Evolutionary conservation across 2,113 vertebrate species (phyloP).

Genomic region (Microcebus tavaratra): DNA sequence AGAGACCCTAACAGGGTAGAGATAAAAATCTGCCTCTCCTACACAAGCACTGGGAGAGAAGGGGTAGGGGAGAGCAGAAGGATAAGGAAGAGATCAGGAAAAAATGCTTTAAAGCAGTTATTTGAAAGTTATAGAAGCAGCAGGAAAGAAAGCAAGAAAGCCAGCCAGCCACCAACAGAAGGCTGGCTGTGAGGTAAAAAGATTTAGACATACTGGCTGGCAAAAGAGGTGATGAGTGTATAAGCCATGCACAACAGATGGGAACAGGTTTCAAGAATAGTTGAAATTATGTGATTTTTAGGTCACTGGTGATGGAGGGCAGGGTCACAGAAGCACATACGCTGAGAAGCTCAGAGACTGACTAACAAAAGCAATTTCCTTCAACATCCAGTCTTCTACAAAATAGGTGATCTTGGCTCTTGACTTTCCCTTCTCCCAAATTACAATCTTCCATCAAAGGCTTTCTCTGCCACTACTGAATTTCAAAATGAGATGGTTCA

Average conservation of each 20-base stretch:
- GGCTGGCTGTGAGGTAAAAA: background rate
- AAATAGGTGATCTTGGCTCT: conserved; percentile 51
- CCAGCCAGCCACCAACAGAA: background rate
- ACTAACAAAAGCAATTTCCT: conserved; percentile 54
- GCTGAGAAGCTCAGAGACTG: background rate
- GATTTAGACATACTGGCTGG: background rate
- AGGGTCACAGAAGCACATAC: background rate
- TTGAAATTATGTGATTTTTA: conserved; percentile 57
- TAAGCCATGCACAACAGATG: conserved; percentile 23
- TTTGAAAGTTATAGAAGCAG: background rate
- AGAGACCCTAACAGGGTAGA: background rate
- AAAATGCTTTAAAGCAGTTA: background rate
- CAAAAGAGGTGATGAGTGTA: background rate
- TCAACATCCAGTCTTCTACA: background rate
- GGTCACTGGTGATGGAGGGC: conserved; percentile 20
- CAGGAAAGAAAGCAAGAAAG: background rate
- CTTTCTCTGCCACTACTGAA: conserved; percentile 49
- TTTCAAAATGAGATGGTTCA: conserved; percentile 59
- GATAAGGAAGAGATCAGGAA: background rate
- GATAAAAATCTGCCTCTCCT: background rate
- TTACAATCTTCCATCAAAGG: conserved; percentile 41
- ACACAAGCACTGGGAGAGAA: background rate
- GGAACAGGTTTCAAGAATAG: background rate
- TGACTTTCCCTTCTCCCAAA: conserved; percentile 64
- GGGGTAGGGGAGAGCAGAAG: background rate